Percentiles rank a stretch among this genome's conserved stretches.
Conservation (phyloP, 2,113 vertebrate species). For the crab-eating macaque (Macaca fascicularis) region DNA sequence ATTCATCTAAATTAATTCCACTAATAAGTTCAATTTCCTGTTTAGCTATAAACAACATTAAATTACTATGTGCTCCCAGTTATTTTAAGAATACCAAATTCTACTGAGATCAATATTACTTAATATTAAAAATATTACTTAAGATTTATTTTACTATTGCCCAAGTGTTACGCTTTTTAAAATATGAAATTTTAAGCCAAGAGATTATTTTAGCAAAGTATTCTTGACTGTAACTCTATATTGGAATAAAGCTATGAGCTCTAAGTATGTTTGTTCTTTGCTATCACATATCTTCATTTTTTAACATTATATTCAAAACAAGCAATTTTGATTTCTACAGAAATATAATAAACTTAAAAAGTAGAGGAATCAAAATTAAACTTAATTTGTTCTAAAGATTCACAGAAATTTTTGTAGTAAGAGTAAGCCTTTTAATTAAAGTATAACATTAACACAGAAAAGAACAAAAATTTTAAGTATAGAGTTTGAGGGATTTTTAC, state of each 20-base stretch:
- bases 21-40: neutral
- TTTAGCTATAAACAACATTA: constrained; percentile 44
- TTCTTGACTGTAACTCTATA: neutral
- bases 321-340: neutral
- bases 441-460: neutral
- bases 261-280: neutral
- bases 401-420: neutral
- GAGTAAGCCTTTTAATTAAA: neutral
- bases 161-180: constrained; percentile 18
- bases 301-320: neutral
- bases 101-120: neutral
- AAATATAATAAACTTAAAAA: neutral
- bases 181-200: neutral
- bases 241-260: neutral
- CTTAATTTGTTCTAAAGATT: neutral
- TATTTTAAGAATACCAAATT: neutral
- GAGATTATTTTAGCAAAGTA: constrained; percentile 25
- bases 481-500: neutral
- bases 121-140: no score
- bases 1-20: constrained; percentile 10
- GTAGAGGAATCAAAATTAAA: neutral
- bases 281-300: neutral
- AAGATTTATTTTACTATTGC: constrained; percentile 15
- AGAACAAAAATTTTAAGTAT: neutral
- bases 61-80: neutral